These are phyloP conservation scores for Ictalurus furcatus DNA, from an alignment of 2,113 vertebrate species.

Conservation along the genomic window DNA sequence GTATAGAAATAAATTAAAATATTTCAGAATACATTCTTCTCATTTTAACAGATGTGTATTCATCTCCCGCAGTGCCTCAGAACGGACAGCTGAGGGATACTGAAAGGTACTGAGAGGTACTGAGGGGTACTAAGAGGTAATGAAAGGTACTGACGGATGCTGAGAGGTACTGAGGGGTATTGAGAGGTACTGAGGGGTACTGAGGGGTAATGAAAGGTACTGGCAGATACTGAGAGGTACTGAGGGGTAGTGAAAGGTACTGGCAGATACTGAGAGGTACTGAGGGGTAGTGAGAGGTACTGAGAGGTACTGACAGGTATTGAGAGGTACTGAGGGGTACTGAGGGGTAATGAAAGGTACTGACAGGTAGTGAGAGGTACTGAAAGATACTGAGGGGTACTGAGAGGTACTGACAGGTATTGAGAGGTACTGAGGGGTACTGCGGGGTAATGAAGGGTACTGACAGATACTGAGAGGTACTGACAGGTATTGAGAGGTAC, in stretches of 20 bases:
- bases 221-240: not conserved
- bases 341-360: not conserved
- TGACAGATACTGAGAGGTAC: not conserved
- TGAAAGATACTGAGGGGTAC: not conserved
- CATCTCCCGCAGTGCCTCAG: not conserved
- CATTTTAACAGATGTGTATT: not conserved
- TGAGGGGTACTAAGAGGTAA: not conserved
- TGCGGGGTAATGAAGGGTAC: not conserved
- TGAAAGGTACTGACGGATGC: not conserved
- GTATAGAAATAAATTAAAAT: not conserved
- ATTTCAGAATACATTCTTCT: not conserved
- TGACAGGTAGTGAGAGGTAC: slow-evolving; percentile 28
- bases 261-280: not conserved
- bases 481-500: not conserved
- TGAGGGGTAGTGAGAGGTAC: not conserved
- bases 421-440: not conserved
- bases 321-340: not conserved
- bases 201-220: not conserved
- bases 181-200: not conserved
- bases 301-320: not conserved
- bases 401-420: not conserved
- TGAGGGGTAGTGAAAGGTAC: not conserved
- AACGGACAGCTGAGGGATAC: not conserved
- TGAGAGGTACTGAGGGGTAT: not conserved
- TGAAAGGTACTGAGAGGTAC: not conserved